phyloP scores from a whole-genome alignment of 2,113 vertebrate species.

The Brachirus orientalis region DNA sequence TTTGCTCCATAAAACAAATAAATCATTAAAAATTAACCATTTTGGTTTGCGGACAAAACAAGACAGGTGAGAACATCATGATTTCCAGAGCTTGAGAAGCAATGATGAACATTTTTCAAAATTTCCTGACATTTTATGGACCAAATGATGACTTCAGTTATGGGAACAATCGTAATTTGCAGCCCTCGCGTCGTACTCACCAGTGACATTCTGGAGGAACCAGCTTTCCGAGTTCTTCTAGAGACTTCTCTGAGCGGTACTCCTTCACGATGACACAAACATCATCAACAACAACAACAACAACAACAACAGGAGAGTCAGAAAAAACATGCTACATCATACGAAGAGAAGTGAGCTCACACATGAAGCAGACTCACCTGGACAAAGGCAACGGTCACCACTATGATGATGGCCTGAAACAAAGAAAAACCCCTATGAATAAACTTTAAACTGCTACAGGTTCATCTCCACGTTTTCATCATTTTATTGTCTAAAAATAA shows the following conservation, averaged over 20 bases:
- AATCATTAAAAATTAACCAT: no score
- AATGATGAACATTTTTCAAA: no score
- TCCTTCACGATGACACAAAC: slow-evolving; percentile 81
- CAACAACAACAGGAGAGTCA: background rate
- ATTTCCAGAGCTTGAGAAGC: no score
- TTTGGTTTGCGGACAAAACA: no score
- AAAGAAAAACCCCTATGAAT: background rate
- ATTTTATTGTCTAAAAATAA: no score
- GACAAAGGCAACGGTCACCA: slow-evolving; percentile 97
- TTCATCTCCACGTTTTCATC: no score
- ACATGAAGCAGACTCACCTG: slow-evolving; percentile 83
- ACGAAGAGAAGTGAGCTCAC: background rate
- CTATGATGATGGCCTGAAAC: slow-evolving; percentile 94
- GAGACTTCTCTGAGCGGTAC: slow-evolving; percentile 97
- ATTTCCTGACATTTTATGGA: no score
- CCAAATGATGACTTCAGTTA: no score
- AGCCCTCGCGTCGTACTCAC: slow-evolving; percentile 69
- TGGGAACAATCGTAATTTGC: no score
- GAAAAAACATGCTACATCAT: background rate
- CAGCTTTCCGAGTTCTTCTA: slow-evolving; percentile 95
- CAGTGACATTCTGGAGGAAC: slow-evolving; percentile 98
- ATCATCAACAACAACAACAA: background rate
- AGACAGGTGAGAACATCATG: no score
- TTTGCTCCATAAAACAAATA: no score
- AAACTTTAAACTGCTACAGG: no score